These are phyloP conservation scores for Scaptomyza pallida DNA, from an alignment of 1,140 invertebrate genomes.

Conservation along the genomic window DNA sequence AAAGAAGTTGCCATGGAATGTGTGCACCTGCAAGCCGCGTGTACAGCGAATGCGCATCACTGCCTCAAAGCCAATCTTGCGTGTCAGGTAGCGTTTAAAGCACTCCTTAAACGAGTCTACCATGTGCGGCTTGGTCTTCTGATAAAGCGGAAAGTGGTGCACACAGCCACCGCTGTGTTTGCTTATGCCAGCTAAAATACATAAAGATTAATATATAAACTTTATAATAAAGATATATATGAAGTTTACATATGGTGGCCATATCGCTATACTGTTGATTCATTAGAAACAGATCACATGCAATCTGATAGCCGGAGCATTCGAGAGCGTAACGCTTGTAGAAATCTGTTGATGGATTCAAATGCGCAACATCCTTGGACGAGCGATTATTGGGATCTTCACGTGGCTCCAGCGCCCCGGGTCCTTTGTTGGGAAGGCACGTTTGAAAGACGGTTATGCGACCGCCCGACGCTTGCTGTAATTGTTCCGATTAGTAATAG, in stretches of 20 bases:
- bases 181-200: conserved; percentile 92
- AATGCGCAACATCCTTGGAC: conserved; percentile 91
- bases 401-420: conserved; percentile 92
- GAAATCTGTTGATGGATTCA: conserved; percentile 98
- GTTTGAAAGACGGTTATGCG: conserved; percentile 97
- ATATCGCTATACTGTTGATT: conserved; percentile 97
- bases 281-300: conserved; percentile 97
- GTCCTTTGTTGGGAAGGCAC: conserved; percentile 95
- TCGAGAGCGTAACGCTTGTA: conserved; percentile 98
- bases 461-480: conserved; percentile 95
- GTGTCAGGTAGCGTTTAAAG: conserved; percentile 94
- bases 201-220: not conserved
- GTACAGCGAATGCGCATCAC: conserved; percentile 99
- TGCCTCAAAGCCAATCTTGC: conserved; percentile 99
- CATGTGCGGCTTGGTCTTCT: conserved; percentile 88
- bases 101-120: conserved; percentile 91
- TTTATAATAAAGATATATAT: not conserved
- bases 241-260: conserved; percentile 93
- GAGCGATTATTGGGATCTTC: conserved; percentile 94
- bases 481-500: not conserved
- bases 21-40: conserved; percentile 96
- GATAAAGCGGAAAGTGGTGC: conserved; percentile 96
- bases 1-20: conserved; percentile 99
- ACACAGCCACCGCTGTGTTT: conserved; percentile 98
- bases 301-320: conserved; percentile 97